Percentiles rank a stretch among this genome's conserved stretches.
Evolutionary conservation across 2,113 vertebrate species (phyloP).

Genomic region (Cnemophilus loriae): DNA sequence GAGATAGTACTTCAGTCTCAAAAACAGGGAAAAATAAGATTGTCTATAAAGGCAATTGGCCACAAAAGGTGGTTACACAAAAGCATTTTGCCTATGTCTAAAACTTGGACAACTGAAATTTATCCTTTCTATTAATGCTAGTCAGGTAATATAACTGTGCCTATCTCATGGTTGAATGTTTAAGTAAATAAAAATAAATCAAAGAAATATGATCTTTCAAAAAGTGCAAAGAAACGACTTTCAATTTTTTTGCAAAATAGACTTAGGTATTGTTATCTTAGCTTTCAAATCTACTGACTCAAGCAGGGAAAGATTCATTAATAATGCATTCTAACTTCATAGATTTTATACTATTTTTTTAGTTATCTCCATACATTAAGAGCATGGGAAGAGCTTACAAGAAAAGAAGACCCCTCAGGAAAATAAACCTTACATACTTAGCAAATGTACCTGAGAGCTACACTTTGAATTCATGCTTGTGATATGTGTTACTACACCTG

Average conservation of each 20-base stretch:
- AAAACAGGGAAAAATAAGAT: not conserved
- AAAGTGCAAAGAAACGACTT: not conserved
- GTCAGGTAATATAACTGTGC: not conserved
- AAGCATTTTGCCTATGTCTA: not conserved
- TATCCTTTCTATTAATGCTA: not conserved
- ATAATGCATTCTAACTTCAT: constrained; percentile 56
- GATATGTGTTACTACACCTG: constrained; percentile 19
- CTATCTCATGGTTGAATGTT: not conserved
- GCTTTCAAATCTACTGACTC: constrained; percentile 61
- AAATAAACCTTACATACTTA: constrained; percentile 70
- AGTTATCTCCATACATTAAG: not conserved
- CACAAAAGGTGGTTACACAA: not conserved
- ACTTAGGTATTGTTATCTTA: constrained; percentile 54
- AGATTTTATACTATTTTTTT: constrained; percentile 60
- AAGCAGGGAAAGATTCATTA: constrained; percentile 58
- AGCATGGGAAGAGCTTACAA: constrained; percentile 41
- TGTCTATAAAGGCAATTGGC: accelerated
- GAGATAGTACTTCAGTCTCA: not conserved
- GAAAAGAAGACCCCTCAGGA: constrained; percentile 53
- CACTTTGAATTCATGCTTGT: constrained; percentile 53
- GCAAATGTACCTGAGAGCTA: constrained; percentile 71
- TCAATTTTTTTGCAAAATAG: not conserved
- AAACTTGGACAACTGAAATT: not conserved
- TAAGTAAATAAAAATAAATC: not conserved
- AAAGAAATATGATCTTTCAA: not conserved